phyloP scores from a whole-genome alignment of 2,888 invertebrate species.

The Latrodectus hesperus region DNA sequence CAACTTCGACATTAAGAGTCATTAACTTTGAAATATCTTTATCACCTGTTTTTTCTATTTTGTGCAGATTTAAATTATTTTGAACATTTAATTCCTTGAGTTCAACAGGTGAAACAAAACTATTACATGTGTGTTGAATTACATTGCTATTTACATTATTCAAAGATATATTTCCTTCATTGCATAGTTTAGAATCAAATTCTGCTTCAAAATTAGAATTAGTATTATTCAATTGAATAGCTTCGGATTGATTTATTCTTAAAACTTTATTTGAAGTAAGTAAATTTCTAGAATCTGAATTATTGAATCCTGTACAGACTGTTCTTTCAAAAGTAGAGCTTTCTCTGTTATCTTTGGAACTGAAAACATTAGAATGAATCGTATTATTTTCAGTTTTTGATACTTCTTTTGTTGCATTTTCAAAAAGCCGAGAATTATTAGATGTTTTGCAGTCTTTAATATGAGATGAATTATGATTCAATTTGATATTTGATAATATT shows the following conservation, averaged over 20 bases:
- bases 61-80: constrained; percentile 50
- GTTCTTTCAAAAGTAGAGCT: neutral
- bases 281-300: no score
- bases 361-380: neutral
- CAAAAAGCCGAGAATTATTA: neutral
- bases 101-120: neutral
- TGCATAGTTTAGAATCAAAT: neutral
- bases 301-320: no score
- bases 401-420: neutral
- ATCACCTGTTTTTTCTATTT: constrained; percentile 42
- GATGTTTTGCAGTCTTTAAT: neutral
- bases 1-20: constrained; percentile 47
- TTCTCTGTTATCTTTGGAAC: constrained; percentile 4
- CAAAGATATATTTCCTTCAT: neutral
- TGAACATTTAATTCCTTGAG: constrained; percentile 47
- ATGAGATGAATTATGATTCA: neutral
- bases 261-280: no score
- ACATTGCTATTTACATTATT: neutral
- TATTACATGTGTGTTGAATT: constrained; percentile 9
- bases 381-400: neutral
- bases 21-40: constrained; percentile 63
- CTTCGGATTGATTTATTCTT: neutral
- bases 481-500: no score
- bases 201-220: neutral
- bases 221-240: neutral